Evolutionary conservation across 2,888 invertebrate species (phyloP), one percentile per base, ranked within the genome.

Genomic region (Argyra leucocephala): DNA sequence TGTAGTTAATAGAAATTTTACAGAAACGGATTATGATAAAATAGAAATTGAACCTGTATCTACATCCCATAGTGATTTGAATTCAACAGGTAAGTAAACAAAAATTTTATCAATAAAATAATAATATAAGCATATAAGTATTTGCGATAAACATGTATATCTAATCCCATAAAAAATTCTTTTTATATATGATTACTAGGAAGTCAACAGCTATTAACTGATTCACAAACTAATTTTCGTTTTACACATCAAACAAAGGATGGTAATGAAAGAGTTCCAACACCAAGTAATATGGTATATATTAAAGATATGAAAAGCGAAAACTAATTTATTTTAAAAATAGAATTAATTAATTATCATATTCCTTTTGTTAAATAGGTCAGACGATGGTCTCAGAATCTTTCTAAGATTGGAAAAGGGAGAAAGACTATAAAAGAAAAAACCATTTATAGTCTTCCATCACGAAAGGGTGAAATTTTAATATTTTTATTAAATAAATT

Each of bases 341-440:
- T 23, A 23, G 23, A 59, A 59, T 12, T 18, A 23, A 59, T 23
- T 59, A 22, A 59, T 12, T 23, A 24, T 59, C 15, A 59, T 18
- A 22, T 48, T 36, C 22, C 22, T 26, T 59, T 57, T 31, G 22
- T 64, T 0, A 63, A 66, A 12, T 60, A 72, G 72, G 71, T 74
- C n/a, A 70, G 73, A 7, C 70, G 73, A 64, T 74, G 73, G 73
- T 73, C 74, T 2, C 71, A 72, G 58, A 71, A 70, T 57, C 67
- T 74, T n/a, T 66, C 71, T 5, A 72, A 70, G 22, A 69, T 71
- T 57, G 69, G 70, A 18, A 72, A 69, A 63, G 70, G 70, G 22
- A 70, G 69, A 61, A 67, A 67, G n/a, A 68, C 71, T 1, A 63
- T 69, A 24, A 68, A 70, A 0, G 69, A 72, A 6, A 70, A 68